Evolutionary conservation across 2,888 invertebrate species (phyloP).

Genomic region (Phaedon cochleariae): DNA sequence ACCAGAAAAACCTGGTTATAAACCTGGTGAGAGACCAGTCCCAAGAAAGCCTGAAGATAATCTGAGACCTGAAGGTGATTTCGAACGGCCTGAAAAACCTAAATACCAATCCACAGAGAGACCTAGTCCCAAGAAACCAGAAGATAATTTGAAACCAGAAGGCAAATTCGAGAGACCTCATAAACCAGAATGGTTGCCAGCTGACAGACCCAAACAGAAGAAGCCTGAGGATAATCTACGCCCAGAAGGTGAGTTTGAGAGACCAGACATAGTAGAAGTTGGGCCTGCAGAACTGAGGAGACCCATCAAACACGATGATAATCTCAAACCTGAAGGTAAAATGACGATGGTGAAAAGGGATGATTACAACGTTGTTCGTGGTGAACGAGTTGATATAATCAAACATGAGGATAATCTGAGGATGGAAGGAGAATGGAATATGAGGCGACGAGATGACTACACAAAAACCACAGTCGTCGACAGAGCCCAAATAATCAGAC

Average conservation of each 20-base stretch:
- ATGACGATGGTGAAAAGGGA: conserved; percentile 64
- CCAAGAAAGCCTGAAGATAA: conserved; percentile 65
- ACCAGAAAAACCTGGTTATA: conserved; percentile 66
- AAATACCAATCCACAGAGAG: conserved; percentile 65
- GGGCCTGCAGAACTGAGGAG: conserved; percentile 70
- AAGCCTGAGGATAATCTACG: conserved; percentile 63
- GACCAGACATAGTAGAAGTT: conserved; percentile 57
- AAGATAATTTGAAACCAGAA: conserved; percentile 65
- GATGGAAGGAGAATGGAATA: conserved; percentile 60
- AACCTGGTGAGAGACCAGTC: conserved; percentile 62
- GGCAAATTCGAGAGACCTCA: conserved; percentile 65
- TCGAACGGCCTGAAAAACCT: conserved; percentile 60
- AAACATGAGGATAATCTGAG: conserved; percentile 73
- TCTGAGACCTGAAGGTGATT: conserved; percentile 60
- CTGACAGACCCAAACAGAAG: conserved; percentile 61
- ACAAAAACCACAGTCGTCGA: conserved; percentile 64
- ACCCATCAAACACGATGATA: conserved; percentile 70
- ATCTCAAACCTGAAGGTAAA: conserved; percentile 65
- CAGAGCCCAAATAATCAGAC: conserved; percentile 68
- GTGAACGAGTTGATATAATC: conserved; percentile 69
- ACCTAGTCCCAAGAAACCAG: conserved; percentile 61
- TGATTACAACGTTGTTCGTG: conserved; percentile 64
- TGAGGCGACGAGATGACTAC: conserved; percentile 64
- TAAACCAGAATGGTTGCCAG: conserved; percentile 56
- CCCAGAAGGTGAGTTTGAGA: conserved; percentile 63